Base-by-base conservation (phyloP, 2,113 vertebrate species). In the Neopipo cinnamomea region DNA sequence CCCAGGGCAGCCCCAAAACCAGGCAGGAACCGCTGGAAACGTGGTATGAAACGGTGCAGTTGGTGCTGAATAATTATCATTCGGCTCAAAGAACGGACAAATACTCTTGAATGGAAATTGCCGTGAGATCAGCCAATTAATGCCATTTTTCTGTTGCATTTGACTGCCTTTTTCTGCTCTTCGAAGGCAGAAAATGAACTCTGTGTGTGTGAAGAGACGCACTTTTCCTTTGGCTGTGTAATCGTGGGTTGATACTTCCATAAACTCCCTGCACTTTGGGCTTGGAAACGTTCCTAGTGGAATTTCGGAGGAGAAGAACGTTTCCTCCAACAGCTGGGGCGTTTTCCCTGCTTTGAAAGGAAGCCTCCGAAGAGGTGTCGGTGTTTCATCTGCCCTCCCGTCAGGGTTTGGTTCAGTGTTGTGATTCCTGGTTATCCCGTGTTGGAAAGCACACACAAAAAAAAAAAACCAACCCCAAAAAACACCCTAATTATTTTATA, bases 151-250 rank as follows among this genome's bases (percentile, higher is more conserved):
- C 85, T 83, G 44, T 80, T 85, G 75, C 25, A 1, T 95, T 86
- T 79, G 78, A 66, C 95, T 94, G 91, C 79, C 66, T 97, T 93
- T 94, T 93, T 93, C 81, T 88, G 52, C 27, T 89, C 75, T 93
- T 78, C 44, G 65, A 82, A 94, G 85, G 27, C 28, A 37, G 55
- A 66, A 79, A 94, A 85, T 44, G 73, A 91, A 78, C 22, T 31
- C 24, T 71, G 50, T 23, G 3, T 42, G 44, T 78, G 85, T 61
- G 81, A 80, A 70, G 79, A 44, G 87, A 70, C 85, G 53, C 35
- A 0, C 72, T 81, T 87, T 50, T 79, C 15, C 28, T 86, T 76
- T 76, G 75, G 41, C 78, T 62, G 6, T 7, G 0, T 42, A 74
- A 87, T 66, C 68, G 24, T 24, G 27, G 19, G 79, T 73, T 56